These are phyloP conservation scores for Dasyurus viverrinus DNA, from an alignment of 2,113 vertebrate species.

Conservation along the genomic window DNA sequence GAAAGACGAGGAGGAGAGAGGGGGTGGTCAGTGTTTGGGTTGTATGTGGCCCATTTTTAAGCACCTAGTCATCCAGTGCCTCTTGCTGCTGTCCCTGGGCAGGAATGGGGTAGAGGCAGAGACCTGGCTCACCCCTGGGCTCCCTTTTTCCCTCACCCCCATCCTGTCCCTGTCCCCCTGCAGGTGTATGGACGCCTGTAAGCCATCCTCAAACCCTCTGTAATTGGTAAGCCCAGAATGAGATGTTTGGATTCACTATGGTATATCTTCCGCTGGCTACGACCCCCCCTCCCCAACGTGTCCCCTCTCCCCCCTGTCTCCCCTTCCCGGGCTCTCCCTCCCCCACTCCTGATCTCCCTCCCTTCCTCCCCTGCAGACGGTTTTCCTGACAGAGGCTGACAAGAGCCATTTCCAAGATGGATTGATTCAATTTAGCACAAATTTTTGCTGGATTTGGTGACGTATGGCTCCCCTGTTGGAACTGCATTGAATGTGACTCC, in stretches of 20 bases:
- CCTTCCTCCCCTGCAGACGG: conserved; percentile 81
- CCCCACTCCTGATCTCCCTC: conserved; percentile 82
- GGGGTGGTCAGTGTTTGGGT: not conserved
- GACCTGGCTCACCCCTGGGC: not conserved
- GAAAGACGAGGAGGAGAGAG: too few species aligned
- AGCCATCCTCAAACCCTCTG: conserved; percentile 24
- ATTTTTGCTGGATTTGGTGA: conserved; percentile 86
- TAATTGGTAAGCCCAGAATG: conserved; percentile 46
- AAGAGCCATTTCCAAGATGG: conserved; percentile 93
- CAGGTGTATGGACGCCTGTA: conserved; percentile 23
- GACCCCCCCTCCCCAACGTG: conserved; percentile 36
- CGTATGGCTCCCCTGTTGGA: conserved; percentile 83
- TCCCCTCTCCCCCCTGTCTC: conserved; percentile 81
- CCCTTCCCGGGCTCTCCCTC: conserved; percentile 49
- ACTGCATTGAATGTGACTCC: conserved; percentile 79
- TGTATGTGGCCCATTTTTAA: not conserved
- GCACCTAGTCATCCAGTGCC: not conserved
- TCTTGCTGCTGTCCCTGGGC: not conserved
- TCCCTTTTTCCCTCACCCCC: not conserved
- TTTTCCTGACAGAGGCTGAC: conserved; percentile 87
- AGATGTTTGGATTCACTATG: conserved; percentile 59
- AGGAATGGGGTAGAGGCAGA: not conserved
- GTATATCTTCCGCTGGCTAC: conserved; percentile 41
- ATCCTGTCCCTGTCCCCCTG: not conserved
- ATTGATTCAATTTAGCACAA: conserved; percentile 93